Evolutionary conservation across 2,888 invertebrate species (phyloP), one percentile per base, ranked within the genome.

Genomic region (Leptinotarsa tumamoca): DNA sequence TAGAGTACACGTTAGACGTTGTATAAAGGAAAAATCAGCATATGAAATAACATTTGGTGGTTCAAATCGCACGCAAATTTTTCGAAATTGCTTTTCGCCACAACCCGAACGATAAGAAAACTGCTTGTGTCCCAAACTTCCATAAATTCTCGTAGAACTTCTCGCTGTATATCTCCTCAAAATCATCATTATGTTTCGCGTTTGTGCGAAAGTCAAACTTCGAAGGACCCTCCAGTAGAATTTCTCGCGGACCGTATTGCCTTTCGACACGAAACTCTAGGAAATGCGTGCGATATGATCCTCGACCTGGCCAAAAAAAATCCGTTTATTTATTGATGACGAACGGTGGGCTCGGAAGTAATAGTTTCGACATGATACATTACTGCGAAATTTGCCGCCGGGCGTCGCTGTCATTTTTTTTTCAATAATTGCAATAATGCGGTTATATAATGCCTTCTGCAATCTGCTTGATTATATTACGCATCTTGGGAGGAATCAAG

Each of bases 171-270:
- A 43, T 33, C 10, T 27, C 43, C 63, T 4, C n/a, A 10, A 63
- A 63, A 43, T 63, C 43, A 63, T 63, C 43, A 63, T 43, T 63
- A 63, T 63, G 14, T 14, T 63, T 63, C 2, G 23, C 18, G 58
- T 58, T 58, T 23, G 58, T 58, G 17, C 58, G 4, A 58, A 58
- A 54, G 54, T 54, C 18, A 13, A 54, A 18, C 54, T 54, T 18
- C 18, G 10, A 54, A 54, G 14, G 58, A 23, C 23, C 43, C n/a
- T 63, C 10, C 13, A 15, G 27, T 27, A 17, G 33, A 63, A 63
- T 33, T 43, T 18, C 63, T 33, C n/a, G n/a, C 33, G 14, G 7
- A n/a, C 17, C 33, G 13, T 63, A 63, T 63, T 63, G n/a, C 63
- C 33, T 63, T 63, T 33, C n/a, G 63, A 63, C 63, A 63, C 33